A percentile compares a stretch with the other conserved stretches of the same genome.
Conservation (phyloP, 2,888 invertebrate genomes). For the Thera obeliscata region DNA sequence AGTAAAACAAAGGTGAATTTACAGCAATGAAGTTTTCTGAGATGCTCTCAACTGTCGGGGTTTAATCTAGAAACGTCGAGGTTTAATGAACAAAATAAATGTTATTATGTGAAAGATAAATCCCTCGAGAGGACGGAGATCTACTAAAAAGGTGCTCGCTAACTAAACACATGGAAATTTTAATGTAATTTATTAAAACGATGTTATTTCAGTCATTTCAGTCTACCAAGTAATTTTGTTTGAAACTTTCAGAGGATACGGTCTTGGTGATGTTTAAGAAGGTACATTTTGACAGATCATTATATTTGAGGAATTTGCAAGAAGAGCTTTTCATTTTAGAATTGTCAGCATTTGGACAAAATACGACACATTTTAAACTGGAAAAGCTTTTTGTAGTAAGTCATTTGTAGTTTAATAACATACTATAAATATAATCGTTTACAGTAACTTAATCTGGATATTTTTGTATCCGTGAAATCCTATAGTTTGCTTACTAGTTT, state of each 20-base stretch:
- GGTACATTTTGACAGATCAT: conserved; percentile 11
- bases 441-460: too few relatives aligned
- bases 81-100: conserved; percentile 19
- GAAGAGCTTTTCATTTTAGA: neutral
- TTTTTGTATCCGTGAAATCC: too few relatives aligned
- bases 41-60: conserved; percentile 13
- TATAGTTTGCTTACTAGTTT: too few relatives aligned
- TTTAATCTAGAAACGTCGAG: conserved; percentile 13
- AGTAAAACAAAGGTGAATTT: conserved; percentile 17
- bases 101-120: conserved; percentile 23
- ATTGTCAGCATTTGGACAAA: neutral
- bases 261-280: conserved; percentile 1
- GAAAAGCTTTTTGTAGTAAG: too few relatives aligned
- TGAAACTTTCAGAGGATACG: neutral
- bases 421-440: too few relatives aligned
- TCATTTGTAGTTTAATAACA: too few relatives aligned
- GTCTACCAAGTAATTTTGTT: neutral
- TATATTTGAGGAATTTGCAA: neutral
- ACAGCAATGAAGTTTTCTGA: conserved; percentile 4
- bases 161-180: conserved; percentile 27
- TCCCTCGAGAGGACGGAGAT: conserved; percentile 13
- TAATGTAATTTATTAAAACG: conserved; percentile 26
- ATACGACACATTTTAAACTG: too few relatives aligned
- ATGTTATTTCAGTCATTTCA: conserved; percentile 21
- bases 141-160: conserved; percentile 14